Evolutionary conservation across 2,888 invertebrate species (phyloP).

Genomic region (Agonopterix heracliana): DNA sequence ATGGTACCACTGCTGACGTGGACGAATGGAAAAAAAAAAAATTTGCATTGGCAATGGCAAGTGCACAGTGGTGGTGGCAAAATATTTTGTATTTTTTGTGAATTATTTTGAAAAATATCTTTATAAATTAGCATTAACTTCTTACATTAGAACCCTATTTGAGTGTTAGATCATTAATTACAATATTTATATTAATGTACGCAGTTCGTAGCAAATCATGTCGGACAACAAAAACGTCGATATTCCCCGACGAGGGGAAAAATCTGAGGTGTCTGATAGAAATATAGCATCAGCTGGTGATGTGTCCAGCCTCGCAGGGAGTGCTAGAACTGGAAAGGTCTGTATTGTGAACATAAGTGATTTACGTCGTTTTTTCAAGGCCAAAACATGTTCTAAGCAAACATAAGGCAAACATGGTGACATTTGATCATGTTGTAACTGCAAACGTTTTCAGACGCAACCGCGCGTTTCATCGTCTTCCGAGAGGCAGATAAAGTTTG

Average conservation of each 20-base stretch:
- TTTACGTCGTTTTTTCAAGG: slow-evolving; percentile 4
- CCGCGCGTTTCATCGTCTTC: slow-evolving; percentile 46
- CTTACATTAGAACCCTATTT: no score
- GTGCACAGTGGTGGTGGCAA: slow-evolving; percentile 54
- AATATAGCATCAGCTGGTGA: slow-evolving; percentile 54
- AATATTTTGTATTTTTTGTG: slow-evolving; percentile 37
- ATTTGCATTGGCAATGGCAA: slow-evolving; percentile 32
- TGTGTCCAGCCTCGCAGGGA: slow-evolving; percentile 50
- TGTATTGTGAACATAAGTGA: slow-evolving; percentile 5
- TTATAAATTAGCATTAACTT: no score
- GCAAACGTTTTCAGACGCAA: slow-evolving; percentile 28
- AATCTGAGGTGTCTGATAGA: slow-evolving; percentile 41
- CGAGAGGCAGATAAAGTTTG: slow-evolving; percentile 64
- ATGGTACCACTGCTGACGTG: slow-evolving; percentile 30
- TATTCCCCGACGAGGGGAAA: slow-evolving; percentile 48
- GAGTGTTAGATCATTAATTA: neutral
- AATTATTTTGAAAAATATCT: slow-evolving; percentile 10
- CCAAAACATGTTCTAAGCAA: neutral
- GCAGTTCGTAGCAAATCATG: slow-evolving; percentile 50
- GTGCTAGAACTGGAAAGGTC: slow-evolving; percentile 59
- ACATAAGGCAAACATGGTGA: neutral
- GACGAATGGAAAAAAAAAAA: slow-evolving; percentile 20
- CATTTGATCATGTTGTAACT: neutral
- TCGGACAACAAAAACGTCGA: slow-evolving; percentile 63
- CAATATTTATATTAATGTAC: slow-evolving; percentile 46